Percentiles rank a stretch among this genome's conserved stretches.
Evolutionary conservation across 2,113 vertebrate species (phyloP).

Genomic region (Dipodomys spectabilis): DNA sequence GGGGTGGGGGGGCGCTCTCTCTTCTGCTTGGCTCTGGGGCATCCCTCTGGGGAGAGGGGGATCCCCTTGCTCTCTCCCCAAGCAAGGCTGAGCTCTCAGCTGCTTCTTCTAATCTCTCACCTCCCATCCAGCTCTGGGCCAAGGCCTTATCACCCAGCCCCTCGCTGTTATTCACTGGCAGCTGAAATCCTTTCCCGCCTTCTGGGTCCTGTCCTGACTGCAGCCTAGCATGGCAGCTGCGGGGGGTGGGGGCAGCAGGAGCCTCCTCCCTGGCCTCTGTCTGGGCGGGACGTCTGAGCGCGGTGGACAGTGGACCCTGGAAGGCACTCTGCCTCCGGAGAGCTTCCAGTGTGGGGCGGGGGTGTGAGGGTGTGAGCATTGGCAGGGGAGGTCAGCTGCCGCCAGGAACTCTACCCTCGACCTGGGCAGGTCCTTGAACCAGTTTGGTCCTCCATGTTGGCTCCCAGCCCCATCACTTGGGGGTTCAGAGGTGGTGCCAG

Average conservation of each 20-base stretch:
- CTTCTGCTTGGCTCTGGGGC: neutral
- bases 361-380: neutral
- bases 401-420: neutral
- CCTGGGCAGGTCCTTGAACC: no score
- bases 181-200: constrained; percentile 52
- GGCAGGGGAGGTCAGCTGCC: no score
- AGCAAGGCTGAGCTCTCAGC: constrained; percentile 21
- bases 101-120: constrained; percentile 62
- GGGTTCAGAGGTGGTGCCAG: neutral
- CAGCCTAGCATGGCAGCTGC: neutral
- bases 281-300: no score
- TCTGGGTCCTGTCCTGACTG: neutral
- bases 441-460: neutral
- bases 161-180: neutral
- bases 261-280: neutral
- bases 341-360: neutral
- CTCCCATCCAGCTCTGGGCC: neutral
- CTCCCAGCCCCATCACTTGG: rapidly evolving
- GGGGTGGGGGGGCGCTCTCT: neutral
- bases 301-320: rapidly evolving
- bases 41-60: neutral
- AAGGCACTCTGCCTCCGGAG: neutral
- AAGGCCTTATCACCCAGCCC: constrained; percentile 52
- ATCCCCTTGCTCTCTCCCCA: neutral
- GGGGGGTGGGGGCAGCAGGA: rapidly evolving